phyloP scores from a whole-genome alignment of 1,140 invertebrate genomes.

The Uloborus diversus region DNA sequence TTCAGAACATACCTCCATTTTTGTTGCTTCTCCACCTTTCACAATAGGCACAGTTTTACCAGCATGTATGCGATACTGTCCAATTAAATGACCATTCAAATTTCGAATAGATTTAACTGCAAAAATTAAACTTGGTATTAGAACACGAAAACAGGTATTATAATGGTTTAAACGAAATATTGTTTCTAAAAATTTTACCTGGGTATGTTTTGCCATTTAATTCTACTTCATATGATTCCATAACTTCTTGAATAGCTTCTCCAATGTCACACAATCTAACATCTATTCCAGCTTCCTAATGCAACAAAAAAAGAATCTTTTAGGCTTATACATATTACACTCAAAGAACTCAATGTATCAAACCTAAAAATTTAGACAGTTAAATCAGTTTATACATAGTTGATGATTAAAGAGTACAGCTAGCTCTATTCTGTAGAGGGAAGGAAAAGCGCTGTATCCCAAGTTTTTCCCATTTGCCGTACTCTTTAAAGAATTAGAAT shows the following conservation, averaged over 20 bases:
- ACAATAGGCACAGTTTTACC: constrained; percentile 99
- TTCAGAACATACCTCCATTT: constrained; percentile 84
- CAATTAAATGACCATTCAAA: constrained; percentile 98
- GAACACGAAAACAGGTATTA: neutral
- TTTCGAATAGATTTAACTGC: constrained; percentile 96
- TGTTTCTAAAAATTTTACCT: constrained; percentile 61
- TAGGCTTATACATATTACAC: too few species aligned
- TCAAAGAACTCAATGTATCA: too few species aligned
- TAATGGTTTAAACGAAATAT: neutral
- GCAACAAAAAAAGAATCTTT: constrained; percentile 3
- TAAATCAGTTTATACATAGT: too few species aligned
- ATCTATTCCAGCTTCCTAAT: constrained; percentile 89
- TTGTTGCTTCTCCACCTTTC: constrained; percentile 95
- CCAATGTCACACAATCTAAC: constrained; percentile 97
- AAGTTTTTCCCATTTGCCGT: too few species aligned
- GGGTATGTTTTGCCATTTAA: constrained; percentile 96
- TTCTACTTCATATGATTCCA: constrained; percentile 99
- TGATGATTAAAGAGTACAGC: too few species aligned
- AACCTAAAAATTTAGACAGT: too few species aligned
- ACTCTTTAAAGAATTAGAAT: too few species aligned
- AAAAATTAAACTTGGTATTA: neutral
- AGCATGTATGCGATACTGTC: constrained; percentile 96
- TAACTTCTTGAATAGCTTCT: constrained; percentile 97
- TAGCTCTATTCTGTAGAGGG: too few species aligned
- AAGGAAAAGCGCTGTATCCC: too few species aligned